Percentiles rank a stretch among this genome's conserved stretches.
These are phyloP conservation scores for Bufo bufo DNA, from an alignment of 2,113 vertebrate species.

Conservation along the genomic window DNA sequence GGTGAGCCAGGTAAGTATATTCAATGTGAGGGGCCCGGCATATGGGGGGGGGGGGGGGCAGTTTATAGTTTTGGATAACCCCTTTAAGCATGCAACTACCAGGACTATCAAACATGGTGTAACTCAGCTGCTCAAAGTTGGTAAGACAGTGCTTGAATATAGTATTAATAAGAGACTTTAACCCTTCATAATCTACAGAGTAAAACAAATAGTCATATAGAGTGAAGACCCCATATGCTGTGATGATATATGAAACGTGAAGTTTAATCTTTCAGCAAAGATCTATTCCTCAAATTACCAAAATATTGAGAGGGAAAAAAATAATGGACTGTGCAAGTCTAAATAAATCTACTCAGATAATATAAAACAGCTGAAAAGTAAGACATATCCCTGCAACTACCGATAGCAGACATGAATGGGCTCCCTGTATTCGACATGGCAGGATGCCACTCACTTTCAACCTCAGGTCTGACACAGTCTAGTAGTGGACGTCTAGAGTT, in stretches of 20 bases:
- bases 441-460: conserved; percentile 75
- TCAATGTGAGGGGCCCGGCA: too few relatives aligned
- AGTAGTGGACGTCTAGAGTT: conserved; percentile 78
- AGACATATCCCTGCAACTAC: conserved; percentile 42
- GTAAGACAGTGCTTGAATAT: not conserved
- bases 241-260: not conserved
- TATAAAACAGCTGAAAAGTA: not conserved
- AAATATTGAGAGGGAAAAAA: not conserved
- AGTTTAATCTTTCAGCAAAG: not conserved
- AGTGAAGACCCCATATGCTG: not conserved
- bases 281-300: not conserved
- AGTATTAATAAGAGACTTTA: not conserved
- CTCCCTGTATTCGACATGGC: conserved; percentile 68
- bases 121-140: not conserved
- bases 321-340: not conserved
- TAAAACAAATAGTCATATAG: not conserved
- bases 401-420: conserved; percentile 65
- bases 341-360: not conserved
- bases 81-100: too few relatives aligned
- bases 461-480: conserved; percentile 72
- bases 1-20: too few relatives aligned
- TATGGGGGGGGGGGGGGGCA: too few relatives aligned
- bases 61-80: too few relatives aligned
- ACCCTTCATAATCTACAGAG: not conserved
- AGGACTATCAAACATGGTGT: too few relatives aligned